Evolutionary conservation across 1,140 invertebrate species (phyloP).

Genomic region (Brachionus rotundiformis): DNA sequence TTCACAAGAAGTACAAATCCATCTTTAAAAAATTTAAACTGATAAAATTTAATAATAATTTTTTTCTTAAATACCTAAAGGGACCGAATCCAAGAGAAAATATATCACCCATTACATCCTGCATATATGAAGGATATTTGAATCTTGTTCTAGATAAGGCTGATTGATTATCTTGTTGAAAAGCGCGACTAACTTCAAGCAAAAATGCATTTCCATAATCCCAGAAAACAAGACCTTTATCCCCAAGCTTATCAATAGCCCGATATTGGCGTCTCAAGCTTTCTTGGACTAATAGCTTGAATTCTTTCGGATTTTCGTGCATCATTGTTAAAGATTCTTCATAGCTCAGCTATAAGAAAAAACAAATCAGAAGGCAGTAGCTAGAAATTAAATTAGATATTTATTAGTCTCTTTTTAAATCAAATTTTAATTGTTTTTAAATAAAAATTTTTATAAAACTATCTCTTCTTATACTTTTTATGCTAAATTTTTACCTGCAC

Average conservation of each 20-base stretch:
- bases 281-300: constrained; percentile 68
- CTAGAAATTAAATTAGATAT: too few relatives aligned
- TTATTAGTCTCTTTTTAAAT: too few relatives aligned
- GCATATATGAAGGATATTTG: constrained; percentile 72
- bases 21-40: constrained; percentile 61
- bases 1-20: constrained; percentile 71
- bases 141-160: constrained; percentile 63
- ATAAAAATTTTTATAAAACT: too few relatives aligned
- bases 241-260: constrained; percentile 69
- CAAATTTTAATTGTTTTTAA: too few relatives aligned
- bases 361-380: neutral
- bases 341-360: constrained; percentile 59
- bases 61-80: constrained; percentile 63
- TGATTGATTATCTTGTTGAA: constrained; percentile 57
- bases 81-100: constrained; percentile 75
- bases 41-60: constrained; percentile 49
- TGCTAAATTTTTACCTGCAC: constrained; percentile 63
- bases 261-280: constrained; percentile 69
- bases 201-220: constrained; percentile 75
- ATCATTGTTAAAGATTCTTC: constrained; percentile 67
- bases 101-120: constrained; percentile 75
- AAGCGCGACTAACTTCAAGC: constrained; percentile 70
- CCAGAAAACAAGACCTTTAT: constrained; percentile 71
- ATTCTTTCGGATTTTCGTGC: constrained; percentile 66
- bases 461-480: neutral